These are phyloP conservation scores for Druon quercuslanigerum DNA, from an alignment of 1,140 invertebrate genomes.

Conservation along the genomic window DNA sequence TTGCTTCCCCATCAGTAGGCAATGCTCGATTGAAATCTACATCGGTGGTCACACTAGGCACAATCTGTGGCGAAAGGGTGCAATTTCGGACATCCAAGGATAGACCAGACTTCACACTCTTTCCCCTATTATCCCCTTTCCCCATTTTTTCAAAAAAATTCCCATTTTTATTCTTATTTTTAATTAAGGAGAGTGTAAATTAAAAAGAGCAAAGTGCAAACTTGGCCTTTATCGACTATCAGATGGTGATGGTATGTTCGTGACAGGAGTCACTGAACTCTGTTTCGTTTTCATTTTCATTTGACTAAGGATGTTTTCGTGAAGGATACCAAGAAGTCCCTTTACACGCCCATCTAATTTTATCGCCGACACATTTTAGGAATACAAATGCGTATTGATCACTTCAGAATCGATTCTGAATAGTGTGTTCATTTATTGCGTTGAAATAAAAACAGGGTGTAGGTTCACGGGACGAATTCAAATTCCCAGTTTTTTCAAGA, in stretches of 20 bases:
- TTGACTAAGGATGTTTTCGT: constrained; percentile 22
- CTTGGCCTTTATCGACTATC: constrained; percentile 3
- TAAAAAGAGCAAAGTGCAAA: not conserved
- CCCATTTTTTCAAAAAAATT: too few species aligned
- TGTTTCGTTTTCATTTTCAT: constrained; percentile 28
- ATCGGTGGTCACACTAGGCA: constrained; percentile 55
- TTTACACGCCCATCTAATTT: constrained; percentile 10
- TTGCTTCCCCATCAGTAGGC: constrained; percentile 59
- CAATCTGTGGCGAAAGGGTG: constrained; percentile 48
- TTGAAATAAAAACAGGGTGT: not conserved
- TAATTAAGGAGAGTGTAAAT: not conserved
- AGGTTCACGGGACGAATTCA: too few species aligned
- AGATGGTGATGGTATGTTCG: not conserved
- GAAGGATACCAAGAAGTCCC: constrained; percentile 6
- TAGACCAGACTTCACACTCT: not conserved
- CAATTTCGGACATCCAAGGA: constrained; percentile 14
- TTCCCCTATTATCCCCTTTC: too few species aligned
- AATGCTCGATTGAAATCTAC: constrained; percentile 66
- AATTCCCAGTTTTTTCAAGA: too few species aligned
- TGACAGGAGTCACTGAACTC: constrained; percentile 19
- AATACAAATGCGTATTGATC: constrained; percentile 22
- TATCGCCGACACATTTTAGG: constrained; percentile 7
- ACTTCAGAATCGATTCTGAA: not conserved
- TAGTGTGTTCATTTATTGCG: not conserved
- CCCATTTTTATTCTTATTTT: too few species aligned